Percentiles rank a stretch among this genome's conserved stretches.
Evolutionary conservation across 2,888 invertebrate genomes (phyloP).

Genomic region (Listrodromus nycthemerus): DNA sequence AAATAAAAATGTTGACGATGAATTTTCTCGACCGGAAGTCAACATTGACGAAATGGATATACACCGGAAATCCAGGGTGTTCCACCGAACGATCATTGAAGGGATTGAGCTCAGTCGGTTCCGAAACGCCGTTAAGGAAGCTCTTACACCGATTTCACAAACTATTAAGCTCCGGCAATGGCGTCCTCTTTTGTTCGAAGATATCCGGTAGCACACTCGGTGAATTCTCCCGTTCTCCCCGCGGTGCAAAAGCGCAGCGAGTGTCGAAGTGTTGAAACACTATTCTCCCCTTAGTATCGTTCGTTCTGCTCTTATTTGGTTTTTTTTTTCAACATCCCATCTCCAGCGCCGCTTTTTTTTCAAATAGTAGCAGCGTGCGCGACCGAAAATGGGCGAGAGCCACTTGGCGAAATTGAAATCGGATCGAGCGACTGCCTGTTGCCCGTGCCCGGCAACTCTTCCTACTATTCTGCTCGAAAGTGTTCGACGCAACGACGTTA

Average conservation of each 20-base stretch:
- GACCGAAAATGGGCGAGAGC: conserved; percentile 65
- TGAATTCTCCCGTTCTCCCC: conserved; percentile 1
- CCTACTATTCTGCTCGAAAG: conserved; percentile 40
- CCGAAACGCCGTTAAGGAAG: background rate
- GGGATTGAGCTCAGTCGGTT: background rate
- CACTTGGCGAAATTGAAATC: conserved; percentile 71
- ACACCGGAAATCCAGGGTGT: background rate
- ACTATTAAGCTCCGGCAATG: conserved; percentile 27
- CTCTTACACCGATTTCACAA: conserved; percentile 38
- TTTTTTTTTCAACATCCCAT: conserved; percentile 43
- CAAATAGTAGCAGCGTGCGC: conserved; percentile 60
- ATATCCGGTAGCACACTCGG: conserved; percentile 29
- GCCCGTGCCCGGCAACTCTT: conserved; percentile 47
- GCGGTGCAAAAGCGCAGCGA: conserved; percentile 17
- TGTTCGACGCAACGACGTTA: conserved; percentile 54
- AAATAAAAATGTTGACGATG: no score
- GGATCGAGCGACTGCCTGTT: conserved; percentile 67
- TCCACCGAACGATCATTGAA: background rate
- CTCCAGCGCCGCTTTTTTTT: conserved; percentile 45
- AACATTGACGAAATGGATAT: background rate
- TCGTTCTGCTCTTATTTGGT: conserved; percentile 15
- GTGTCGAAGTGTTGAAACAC: conserved; percentile 38
- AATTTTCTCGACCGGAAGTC: background rate
- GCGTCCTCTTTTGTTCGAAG: conserved; percentile 26
- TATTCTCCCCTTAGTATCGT: conserved; percentile 28